These are phyloP conservation scores for Trochalopteron elliotii DNA, from an alignment of 2,113 vertebrate species.

Conservation along the genomic window DNA sequence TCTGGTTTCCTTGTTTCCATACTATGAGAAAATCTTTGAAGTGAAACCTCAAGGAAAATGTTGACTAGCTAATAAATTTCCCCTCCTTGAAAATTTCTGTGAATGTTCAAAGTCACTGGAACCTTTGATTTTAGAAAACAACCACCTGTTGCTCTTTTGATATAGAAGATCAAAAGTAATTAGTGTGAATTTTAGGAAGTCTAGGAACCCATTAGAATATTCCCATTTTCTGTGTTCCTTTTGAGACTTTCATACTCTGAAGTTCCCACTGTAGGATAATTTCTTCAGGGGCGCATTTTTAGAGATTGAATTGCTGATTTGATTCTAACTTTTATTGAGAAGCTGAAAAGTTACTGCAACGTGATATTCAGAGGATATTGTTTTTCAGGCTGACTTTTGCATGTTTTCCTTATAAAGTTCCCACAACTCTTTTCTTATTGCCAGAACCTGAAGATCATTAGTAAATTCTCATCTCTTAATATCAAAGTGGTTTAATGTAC, in stretches of 20 bases:
- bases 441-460: background rate
- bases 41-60: background rate
- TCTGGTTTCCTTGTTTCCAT: background rate
- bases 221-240: background rate
- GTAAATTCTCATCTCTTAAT: background rate
- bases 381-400: background rate
- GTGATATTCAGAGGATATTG: background rate
- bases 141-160: background rate
- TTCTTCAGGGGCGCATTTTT: background rate
- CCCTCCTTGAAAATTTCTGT: background rate
- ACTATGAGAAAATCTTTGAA: background rate
- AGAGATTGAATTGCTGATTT: background rate
- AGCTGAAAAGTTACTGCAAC: background rate
- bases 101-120: background rate
- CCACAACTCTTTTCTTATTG: background rate
- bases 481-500: background rate
- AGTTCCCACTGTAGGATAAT: background rate
- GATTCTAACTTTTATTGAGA: background rate
- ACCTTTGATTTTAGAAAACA: background rate
- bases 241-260: background rate
- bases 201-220: background rate
- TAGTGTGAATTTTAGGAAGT: background rate
- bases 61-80: background rate
- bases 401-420: background rate
- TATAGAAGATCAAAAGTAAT: background rate